Evolutionary conservation across 2,797 vertebrate species (phyloP).

Genomic region (Platalea minor): DNA sequence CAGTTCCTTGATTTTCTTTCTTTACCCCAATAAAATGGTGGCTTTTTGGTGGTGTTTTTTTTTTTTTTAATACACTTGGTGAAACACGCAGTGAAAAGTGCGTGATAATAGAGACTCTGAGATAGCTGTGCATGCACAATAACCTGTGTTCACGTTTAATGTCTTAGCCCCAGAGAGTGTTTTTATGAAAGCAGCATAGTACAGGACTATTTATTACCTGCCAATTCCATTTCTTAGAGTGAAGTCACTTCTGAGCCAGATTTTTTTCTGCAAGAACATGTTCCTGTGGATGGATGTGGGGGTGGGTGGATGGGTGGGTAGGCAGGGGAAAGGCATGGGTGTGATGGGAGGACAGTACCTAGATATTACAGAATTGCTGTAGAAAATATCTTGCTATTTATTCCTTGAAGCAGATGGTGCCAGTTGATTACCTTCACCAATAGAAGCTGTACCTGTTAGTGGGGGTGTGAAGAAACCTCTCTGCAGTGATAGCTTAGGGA

Average conservation of each 20-base stretch:
- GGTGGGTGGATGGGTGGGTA: background rate
- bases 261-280: conserved; percentile 1
- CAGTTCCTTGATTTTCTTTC: conserved; percentile 38
- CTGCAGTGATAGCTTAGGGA: background rate
- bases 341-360: conserved; percentile 24
- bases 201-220: conserved; percentile 40
- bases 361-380: background rate
- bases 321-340: background rate
- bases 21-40: background rate
- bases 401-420: conserved; percentile 24
- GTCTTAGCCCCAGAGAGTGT: background rate
- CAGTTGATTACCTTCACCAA: conserved; percentile 8
- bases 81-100: background rate
- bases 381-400: conserved; percentile 38
- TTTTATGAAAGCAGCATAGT: conserved; percentile 22
- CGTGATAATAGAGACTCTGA: background rate
- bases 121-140: background rate
- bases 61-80: background rate
- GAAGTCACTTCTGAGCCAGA: background rate
- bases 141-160: conserved; percentile 24
- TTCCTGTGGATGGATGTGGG: background rate
- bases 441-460: background rate
- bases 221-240: conserved; percentile 30
- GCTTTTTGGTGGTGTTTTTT: background rate
- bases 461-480: conserved; percentile 2